Evolutionary conservation across 2,113 vertebrate genomes (phyloP).

Genomic region (Podiceps cristatus): DNA sequence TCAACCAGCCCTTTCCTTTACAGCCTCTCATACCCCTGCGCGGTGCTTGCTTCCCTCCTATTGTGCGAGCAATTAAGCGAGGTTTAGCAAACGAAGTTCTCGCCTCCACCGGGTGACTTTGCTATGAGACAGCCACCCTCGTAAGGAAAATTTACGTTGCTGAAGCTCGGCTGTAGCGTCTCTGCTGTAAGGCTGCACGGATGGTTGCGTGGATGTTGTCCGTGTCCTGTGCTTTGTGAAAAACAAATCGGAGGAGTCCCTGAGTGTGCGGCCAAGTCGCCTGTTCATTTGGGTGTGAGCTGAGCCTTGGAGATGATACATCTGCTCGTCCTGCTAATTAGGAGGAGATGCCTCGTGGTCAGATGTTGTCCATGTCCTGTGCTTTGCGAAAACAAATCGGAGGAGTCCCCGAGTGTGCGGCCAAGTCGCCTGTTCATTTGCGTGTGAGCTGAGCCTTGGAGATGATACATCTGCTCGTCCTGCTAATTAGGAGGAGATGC

Average conservation of each 20-base stretch:
- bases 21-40: fast-evolving
- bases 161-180: neutral
- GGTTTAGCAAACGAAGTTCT: neutral
- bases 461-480: neutral
- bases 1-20: neutral
- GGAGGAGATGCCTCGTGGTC: neutral
- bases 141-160: fast-evolving
- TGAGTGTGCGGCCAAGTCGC: neutral
- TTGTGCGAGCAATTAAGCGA: fast-evolving
- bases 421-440: neutral
- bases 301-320: neutral
- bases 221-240: neutral
- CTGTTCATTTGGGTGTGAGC: fast-evolving
- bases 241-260: neutral
- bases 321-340: neutral
- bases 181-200: neutral
- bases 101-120: neutral
- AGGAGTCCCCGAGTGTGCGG: neutral
- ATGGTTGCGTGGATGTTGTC: neutral
- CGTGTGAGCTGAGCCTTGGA: neutral
- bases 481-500: neutral
- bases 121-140: neutral
- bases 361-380: too few species aligned
- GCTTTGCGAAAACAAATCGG: neutral
- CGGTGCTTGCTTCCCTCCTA: neutral